Conservation (phyloP, 1,140 invertebrate genomes). For the Teleopsis dalmanni region DNA sequence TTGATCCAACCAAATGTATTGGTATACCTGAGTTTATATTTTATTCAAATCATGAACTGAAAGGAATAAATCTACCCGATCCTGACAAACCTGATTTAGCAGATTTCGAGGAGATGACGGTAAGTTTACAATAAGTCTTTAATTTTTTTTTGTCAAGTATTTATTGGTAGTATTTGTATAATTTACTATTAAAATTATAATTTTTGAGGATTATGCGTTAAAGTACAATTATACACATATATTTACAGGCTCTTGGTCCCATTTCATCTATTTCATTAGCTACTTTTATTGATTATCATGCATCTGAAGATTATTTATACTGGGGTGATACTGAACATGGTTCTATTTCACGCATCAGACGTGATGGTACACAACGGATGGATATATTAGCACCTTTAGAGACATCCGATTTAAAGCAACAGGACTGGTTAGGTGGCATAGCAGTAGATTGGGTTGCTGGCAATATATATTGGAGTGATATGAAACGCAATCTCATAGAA, state of each 20-base stretch:
- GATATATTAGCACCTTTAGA: conserved; percentile 48
- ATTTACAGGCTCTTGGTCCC: conserved; percentile 56
- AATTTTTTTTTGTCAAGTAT: too few species aligned
- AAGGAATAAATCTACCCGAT: conserved; percentile 54
- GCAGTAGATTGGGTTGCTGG: conserved; percentile 80
- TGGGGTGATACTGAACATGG: conserved; percentile 75
- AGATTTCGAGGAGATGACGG: conserved; percentile 19
- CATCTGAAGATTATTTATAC: conserved; percentile 62
- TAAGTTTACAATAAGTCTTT: conserved; percentile 15
- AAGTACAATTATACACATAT: neutral
- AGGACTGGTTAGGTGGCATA: conserved; percentile 47
- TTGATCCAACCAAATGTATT: conserved; percentile 45
- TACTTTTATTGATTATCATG: conserved; percentile 67
- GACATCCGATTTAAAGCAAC: conserved; percentile 45
- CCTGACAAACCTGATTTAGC: conserved; percentile 17
- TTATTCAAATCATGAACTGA: conserved; percentile 71
- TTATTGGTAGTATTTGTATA: neutral
- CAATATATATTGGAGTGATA: conserved; percentile 89
- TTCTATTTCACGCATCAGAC: conserved; percentile 62
- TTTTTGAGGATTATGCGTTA: too few species aligned
- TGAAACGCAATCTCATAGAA: conserved; percentile 76
- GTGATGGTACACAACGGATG: conserved; percentile 66
- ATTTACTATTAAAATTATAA: too few species aligned
- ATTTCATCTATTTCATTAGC: conserved; percentile 70
- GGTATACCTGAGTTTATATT: conserved; percentile 61